Evolutionary conservation across 37 sponge, comb jelly and placozoan genomes (phyloP).

Genomic region (Dysidea cf. avara): DNA sequence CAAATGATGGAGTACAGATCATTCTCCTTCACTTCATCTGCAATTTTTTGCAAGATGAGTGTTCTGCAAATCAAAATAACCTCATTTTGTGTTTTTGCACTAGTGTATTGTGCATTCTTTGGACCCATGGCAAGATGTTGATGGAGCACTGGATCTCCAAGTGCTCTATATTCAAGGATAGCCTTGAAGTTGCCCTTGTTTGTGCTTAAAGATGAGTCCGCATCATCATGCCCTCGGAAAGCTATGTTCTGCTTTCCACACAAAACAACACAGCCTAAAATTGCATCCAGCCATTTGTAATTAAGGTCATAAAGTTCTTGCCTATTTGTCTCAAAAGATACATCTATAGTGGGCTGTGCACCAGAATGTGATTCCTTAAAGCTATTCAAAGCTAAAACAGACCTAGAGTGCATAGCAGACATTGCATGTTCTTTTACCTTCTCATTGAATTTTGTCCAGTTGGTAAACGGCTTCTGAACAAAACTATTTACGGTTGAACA

Average conservation of each 20-base stretch:
- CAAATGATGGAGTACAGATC: no score
- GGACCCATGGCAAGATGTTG: constrained; percentile 12
- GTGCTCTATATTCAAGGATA: constrained; percentile 17
- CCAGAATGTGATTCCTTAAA: constrained; percentile 5
- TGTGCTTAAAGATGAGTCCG: background rate
- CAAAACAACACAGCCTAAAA: constrained; percentile 14
- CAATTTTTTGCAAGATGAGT: constrained; percentile 11
- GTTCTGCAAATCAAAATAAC: background rate
- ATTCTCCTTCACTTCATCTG: constrained; percentile 6
- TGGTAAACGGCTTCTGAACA: constrained; percentile 30
- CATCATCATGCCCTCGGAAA: constrained; percentile 5
- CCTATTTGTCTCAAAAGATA: background rate
- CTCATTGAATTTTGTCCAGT: no score
- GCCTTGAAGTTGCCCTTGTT: constrained; percentile 39
- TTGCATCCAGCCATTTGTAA: constrained; percentile 5
- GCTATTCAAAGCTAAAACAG: no score
- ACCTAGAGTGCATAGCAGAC: no score
- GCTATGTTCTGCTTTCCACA: no score
- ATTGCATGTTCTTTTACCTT: no score
- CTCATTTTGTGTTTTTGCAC: constrained; percentile 12
- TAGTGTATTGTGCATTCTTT: constrained; percentile 18
- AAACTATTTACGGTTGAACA: background rate
- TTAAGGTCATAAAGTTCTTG: constrained; percentile 1
- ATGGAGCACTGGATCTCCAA: constrained; percentile 23
- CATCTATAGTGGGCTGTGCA: constrained; percentile 2